Evolutionary conservation across 2,888 invertebrate species (phyloP).

Genomic region (Octodonta nipae): DNA sequence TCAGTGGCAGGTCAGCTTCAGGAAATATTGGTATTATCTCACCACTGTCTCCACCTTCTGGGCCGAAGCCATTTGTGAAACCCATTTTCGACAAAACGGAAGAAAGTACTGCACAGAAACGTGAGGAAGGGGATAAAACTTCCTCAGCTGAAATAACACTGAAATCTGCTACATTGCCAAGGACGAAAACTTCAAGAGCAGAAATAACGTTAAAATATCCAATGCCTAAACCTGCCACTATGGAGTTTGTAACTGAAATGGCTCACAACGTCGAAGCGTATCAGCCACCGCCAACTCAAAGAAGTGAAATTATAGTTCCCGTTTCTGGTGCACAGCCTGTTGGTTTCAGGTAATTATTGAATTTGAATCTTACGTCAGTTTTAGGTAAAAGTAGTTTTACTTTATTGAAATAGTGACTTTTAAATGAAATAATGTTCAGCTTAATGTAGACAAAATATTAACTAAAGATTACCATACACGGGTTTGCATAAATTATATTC

Average conservation of each 20-base stretch:
- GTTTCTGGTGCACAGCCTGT: constrained; percentile 30
- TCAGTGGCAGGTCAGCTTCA: constrained; percentile 41
- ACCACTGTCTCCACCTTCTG: constrained; percentile 22
- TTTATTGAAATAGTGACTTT: constrained; percentile 3
- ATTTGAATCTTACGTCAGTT: too few species aligned
- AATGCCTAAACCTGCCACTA: constrained; percentile 30
- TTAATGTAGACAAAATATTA: too few species aligned
- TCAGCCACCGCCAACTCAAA: constrained; percentile 31
- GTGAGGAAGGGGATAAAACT: constrained; percentile 37
- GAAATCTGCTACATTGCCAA: constrained; percentile 53
- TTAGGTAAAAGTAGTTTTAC: neutral
- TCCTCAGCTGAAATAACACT: constrained; percentile 52
- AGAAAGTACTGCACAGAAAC: constrained; percentile 11
- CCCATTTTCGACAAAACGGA: constrained; percentile 19
- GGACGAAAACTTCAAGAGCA: constrained; percentile 48
- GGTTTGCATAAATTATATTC: too few species aligned
- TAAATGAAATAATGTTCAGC: too few species aligned
- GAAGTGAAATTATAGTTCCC: constrained; percentile 45
- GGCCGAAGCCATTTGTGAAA: constrained; percentile 26
- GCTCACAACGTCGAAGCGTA: constrained; percentile 39
- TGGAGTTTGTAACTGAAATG: constrained; percentile 48
- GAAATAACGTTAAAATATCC: constrained; percentile 48
- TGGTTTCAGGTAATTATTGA: constrained; percentile 22
- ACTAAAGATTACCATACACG: too few species aligned
- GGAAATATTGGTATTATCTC: constrained; percentile 37